phyloP scores from a whole-genome alignment of 2,797 vertebrate species.

The Acanthis flammea region DNA sequence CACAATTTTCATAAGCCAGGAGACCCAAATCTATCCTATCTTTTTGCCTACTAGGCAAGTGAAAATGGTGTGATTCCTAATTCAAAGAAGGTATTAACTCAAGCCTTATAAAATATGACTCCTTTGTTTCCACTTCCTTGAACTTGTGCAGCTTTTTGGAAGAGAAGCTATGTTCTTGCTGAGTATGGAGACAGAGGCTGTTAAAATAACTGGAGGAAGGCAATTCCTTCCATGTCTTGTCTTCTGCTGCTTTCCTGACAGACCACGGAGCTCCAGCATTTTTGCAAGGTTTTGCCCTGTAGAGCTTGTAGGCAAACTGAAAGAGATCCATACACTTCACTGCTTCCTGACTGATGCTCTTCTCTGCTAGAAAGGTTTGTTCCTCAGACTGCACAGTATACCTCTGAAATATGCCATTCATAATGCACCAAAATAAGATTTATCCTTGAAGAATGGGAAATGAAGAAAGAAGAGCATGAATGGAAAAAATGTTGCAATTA shows the following conservation, averaged over 20 bases:
- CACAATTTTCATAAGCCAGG: neutral
- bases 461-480: neutral
- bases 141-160: neutral
- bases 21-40: neutral
- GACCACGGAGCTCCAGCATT: neutral
- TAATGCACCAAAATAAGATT: neutral
- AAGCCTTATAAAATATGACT: neutral
- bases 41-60: neutral
- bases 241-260: neutral
- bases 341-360: neutral
- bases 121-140: neutral
- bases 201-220: neutral
- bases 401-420: neutral
- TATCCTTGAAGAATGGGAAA: neutral
- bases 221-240: neutral
- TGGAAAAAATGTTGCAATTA: neutral
- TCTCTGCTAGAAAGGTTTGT: neutral
- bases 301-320: neutral
- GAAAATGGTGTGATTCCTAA: neutral
- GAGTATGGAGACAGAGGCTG: neutral
- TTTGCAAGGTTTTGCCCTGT: neutral
- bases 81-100: neutral
- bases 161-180: neutral
- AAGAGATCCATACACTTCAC: neutral
- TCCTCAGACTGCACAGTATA: neutral